phyloP scores from a whole-genome alignment of 2,113 vertebrate species.

The Chrysemys picta region DNA sequence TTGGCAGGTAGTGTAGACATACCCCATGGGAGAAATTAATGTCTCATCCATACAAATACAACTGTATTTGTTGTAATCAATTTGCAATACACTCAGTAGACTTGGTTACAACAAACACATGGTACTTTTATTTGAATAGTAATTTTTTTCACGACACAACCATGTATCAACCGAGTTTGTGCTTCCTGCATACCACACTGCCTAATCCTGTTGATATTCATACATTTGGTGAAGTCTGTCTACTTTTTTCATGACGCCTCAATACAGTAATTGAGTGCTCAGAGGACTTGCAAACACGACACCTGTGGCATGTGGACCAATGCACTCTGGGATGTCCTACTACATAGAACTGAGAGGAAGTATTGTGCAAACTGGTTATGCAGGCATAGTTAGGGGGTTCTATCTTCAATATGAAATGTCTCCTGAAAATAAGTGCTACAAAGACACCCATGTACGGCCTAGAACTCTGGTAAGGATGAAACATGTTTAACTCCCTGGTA shows the following conservation, averaged over 20 bases:
- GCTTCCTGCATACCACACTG: neutral
- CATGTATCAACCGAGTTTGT: neutral
- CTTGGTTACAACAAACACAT: neutral
- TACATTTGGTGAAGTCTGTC: neutral
- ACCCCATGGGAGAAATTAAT: neutral
- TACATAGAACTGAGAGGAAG: neutral
- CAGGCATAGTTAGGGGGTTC: neutral
- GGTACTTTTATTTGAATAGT: neutral
- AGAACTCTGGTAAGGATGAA: neutral
- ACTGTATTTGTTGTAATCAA: neutral
- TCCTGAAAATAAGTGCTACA: neutral
- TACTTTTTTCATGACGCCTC: neutral
- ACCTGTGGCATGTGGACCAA: neutral
- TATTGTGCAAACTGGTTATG: neutral
- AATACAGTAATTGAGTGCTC: neutral
- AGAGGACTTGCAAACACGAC: neutral
- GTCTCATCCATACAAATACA: constrained; percentile 9
- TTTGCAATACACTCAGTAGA: neutral
- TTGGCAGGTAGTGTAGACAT: too few relatives aligned
- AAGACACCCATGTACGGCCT: neutral
- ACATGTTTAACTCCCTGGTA: neutral
- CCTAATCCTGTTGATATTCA: neutral
- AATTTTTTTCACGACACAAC: neutral
- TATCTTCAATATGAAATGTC: neutral
- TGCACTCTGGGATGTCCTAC: neutral